phyloP scores from a whole-genome alignment of 2,113 vertebrate genomes.

The Nyctereutes procyonoides region DNA sequence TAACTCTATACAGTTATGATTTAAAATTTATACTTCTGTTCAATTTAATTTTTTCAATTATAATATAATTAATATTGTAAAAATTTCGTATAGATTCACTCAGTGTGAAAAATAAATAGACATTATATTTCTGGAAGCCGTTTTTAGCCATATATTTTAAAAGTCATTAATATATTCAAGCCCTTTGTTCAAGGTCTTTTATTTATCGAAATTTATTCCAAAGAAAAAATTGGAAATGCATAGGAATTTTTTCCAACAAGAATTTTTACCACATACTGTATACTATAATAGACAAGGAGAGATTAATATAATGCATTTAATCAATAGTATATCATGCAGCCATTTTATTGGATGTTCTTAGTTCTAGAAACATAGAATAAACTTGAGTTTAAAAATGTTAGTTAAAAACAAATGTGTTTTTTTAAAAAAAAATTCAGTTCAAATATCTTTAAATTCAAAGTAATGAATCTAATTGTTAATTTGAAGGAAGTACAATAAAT shows the following conservation, averaged over 20 bases:
- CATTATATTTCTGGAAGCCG: background rate
- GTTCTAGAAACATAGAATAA: background rate
- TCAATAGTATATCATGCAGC: fast-evolving
- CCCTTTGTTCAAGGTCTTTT: background rate
- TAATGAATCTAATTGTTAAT: background rate
- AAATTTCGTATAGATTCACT: background rate
- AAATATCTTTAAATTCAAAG: background rate
- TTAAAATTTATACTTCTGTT: background rate
- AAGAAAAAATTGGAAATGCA: background rate
- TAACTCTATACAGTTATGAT: background rate
- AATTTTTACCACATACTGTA: background rate
- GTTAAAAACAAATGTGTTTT: background rate
- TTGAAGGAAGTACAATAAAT: background rate
- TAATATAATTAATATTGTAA: background rate
- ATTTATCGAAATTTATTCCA: background rate
- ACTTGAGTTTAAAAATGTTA: background rate
- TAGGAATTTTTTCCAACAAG: background rate
- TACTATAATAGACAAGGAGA: background rate
- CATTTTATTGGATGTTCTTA: background rate
- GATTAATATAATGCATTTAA: background rate
- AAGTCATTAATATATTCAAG: background rate
- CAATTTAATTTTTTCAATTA: background rate
- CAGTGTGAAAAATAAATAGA: background rate
- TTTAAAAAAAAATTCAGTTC: background rate
- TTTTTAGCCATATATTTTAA: background rate